Base-by-base conservation (phyloP, 2,888 invertebrate genomes). In the Allacma fusca region DNA sequence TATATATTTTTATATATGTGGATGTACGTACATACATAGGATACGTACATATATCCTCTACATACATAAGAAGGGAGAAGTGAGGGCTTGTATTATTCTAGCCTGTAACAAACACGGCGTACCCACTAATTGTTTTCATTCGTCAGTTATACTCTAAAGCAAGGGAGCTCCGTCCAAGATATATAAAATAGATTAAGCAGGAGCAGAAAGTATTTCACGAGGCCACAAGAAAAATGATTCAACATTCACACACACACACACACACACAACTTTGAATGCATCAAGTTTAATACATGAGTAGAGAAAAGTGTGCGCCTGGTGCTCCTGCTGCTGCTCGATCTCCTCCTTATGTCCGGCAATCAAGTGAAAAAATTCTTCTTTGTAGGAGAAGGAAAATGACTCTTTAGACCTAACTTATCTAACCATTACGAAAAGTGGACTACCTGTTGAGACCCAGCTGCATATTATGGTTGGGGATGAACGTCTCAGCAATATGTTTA, bases 161-260 rank as follows among this genome's bases (percentile, higher is more conserved):
- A 12, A 50, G 50, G 50, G 28, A 26, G 21, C 57, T 44, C 16
- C 57, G 34, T 28, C 28, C 57, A 29, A 72, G 59, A 72, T 44
- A 59, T 72, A 59, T 29, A 29, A n/a, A 44, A 57, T 50, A 59
- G 59, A 59, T 72, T 59, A 59, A 23, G 16, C 28, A 59, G 59
- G 57, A 72, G 57, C 72, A 50, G 50, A 72, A 72, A 72, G 72
- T 72, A 72, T 72, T 72, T 72, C 72, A 72, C 72, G 72, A 72
- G 72, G 72, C 72, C 72, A 72, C 59, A 71, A 59, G 57, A 72
- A 59, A 72, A 59, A 72, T 19, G 50, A 29, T 72, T 72, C 59
- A 72, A 72, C 59, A 59, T n/a, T 12, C 28, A 72, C 59, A 70
- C 50, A 50, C 9, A 50, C 44, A 70, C 26, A 50, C 40, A 70